Percentiles rank a stretch among this genome's conserved stretches.
phyloP scores from a whole-genome alignment of 1,140 invertebrate species.

The Globodera ellingtonae region DNA sequence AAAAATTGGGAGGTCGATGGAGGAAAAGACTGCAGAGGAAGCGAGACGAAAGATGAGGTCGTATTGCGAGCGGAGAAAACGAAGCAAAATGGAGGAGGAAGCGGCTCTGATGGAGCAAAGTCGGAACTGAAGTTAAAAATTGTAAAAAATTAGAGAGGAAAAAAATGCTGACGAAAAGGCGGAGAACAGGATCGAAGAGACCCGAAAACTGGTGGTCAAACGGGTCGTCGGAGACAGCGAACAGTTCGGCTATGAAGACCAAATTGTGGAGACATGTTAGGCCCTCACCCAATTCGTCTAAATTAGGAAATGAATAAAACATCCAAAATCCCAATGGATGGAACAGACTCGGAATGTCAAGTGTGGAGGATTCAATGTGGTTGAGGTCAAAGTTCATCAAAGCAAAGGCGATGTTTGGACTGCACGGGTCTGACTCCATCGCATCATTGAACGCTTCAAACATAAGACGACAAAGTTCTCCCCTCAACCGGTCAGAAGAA shows the following conservation, averaged over 20 bases:
- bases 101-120: constrained; percentile 34
- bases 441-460: constrained; percentile 44
- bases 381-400: constrained; percentile 41
- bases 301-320: constrained; percentile 11
- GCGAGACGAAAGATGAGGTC: constrained; percentile 42
- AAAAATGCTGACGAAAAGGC: constrained; percentile 25
- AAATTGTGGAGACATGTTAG: constrained; percentile 37
- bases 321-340: not conserved
- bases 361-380: constrained; percentile 14
- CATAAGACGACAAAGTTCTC: constrained; percentile 42
- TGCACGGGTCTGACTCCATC: constrained; percentile 28
- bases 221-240: constrained; percentile 22
- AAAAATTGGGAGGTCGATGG: constrained; percentile 16
- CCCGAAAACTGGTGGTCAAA: constrained; percentile 37
- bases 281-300: constrained; percentile 20
- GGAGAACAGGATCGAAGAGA: constrained; percentile 39
- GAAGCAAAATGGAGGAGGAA: constrained; percentile 31
- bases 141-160: not conserved
- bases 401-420: constrained; percentile 39
- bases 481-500: constrained; percentile 25
- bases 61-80: constrained; percentile 41
- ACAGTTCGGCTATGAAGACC: constrained; percentile 26
- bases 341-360: constrained; percentile 27
- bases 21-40: constrained; percentile 15
- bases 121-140: constrained; percentile 31